phyloP scores from a whole-genome alignment of 2,797 vertebrate genomes.

The Manis pentadactyla region DNA sequence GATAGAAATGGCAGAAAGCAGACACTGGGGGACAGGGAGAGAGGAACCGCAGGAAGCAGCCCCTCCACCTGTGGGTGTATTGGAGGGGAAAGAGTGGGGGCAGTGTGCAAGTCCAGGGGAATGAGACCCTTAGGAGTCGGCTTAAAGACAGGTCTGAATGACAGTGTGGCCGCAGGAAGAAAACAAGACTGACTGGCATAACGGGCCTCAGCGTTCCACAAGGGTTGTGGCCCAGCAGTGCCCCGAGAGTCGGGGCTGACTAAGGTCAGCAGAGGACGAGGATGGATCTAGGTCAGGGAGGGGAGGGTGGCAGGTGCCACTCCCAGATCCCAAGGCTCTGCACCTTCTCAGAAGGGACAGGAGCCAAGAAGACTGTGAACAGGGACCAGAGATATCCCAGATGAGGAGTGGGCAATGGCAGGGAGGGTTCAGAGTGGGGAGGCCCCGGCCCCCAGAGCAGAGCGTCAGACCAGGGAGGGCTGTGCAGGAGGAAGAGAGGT shows the following conservation, averaged over 20 bases:
- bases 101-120: background rate
- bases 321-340: background rate
- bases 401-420: background rate
- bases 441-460: background rate
- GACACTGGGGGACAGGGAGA: background rate
- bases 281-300: background rate
- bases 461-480: background rate
- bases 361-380: background rate
- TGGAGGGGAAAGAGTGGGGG: too few relatives aligned
- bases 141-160: background rate
- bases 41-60: background rate
- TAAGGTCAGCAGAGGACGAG: background rate
- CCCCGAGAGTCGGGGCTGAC: background rate
- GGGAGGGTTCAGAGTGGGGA: background rate
- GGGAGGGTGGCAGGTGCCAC: background rate
- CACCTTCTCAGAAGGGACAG: background rate
- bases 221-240: background rate
- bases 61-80: rapidly evolving
- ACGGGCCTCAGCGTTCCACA: too few relatives aligned
- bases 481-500: background rate
- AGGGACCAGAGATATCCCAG: background rate
- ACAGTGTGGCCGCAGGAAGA: too few relatives aligned
- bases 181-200: background rate
- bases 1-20: background rate
- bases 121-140: background rate